A percentile compares a stretch with the other conserved stretches of the same genome.
Evolutionary conservation across 1,140 invertebrate genomes (phyloP).

Genomic region (Druon quercuslanigerum): DNA sequence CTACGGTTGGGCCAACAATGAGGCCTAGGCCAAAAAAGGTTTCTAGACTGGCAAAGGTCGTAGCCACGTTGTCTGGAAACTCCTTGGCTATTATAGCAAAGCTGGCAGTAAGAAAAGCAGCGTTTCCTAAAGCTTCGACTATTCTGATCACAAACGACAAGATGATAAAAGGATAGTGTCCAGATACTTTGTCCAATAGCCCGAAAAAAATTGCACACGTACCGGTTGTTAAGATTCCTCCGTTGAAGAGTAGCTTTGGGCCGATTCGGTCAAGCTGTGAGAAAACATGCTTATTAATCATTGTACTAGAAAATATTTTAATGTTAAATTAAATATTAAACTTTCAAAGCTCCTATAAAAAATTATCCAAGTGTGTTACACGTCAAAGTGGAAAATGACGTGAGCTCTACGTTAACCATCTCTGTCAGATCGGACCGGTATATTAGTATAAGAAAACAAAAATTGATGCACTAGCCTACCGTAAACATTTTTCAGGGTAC

Average conservation of each 20-base stretch:
- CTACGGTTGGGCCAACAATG: constrained; percentile 90
- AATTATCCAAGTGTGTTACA: no score
- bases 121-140: constrained; percentile 93
- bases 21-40: constrained; percentile 93
- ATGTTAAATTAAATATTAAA: no score
- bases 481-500: no score
- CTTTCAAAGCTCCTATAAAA: neutral
- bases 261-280: constrained; percentile 85
- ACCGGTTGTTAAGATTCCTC: constrained; percentile 90
- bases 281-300: neutral
- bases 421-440: no score
- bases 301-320: no score
- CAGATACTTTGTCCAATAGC: constrained; percentile 87
- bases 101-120: constrained; percentile 92
- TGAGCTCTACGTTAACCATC: no score
- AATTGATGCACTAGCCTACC: no score
- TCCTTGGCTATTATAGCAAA: constrained; percentile 96
- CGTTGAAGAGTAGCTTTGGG: constrained; percentile 90
- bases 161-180: constrained; percentile 88
- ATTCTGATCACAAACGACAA: constrained; percentile 91
- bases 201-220: constrained; percentile 91
- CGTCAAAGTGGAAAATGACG: no score
- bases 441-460: no score
- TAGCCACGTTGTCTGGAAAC: constrained; percentile 92
- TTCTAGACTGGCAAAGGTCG: constrained; percentile 93